Conservation (phyloP, 2,113 vertebrate species). For the Gadus macrocephalus region DNA sequence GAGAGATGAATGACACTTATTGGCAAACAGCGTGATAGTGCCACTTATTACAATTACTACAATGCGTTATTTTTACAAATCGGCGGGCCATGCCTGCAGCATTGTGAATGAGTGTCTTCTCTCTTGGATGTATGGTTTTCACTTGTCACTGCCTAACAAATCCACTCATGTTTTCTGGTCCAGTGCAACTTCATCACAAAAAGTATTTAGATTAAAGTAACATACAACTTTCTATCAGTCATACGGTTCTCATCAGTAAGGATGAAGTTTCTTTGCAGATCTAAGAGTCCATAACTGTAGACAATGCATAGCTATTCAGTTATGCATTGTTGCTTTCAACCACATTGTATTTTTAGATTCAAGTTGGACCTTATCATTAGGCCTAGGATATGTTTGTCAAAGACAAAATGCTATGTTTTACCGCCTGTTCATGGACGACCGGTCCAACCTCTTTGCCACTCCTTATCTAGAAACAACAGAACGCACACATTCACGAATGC, state of each 20-base stretch:
- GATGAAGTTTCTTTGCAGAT: too few relatives aligned
- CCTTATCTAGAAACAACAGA: background rate
- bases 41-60: conserved; percentile 45
- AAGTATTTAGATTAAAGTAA: too few relatives aligned
- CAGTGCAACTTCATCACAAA: too few relatives aligned
- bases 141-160: background rate
- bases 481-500: background rate
- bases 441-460: background rate
- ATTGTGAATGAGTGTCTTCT: conserved; percentile 26
- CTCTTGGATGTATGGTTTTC: conserved; percentile 28
- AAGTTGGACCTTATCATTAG: conserved; percentile 8
- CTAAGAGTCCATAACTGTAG: background rate
- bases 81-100: conserved; percentile 20
- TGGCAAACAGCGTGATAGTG: conserved; percentile 48
- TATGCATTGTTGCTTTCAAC: background rate
- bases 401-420: conserved; percentile 3
- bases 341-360: background rate
- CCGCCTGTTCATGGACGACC: background rate
- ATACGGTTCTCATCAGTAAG: too few relatives aligned
- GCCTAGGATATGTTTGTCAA: conserved; percentile 18
- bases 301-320: background rate
- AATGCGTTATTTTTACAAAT: conserved; percentile 45
- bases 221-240: too few relatives aligned
- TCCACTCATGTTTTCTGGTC: too few relatives aligned
- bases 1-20: conserved; percentile 53